Evolutionary conservation across 2,888 invertebrate genomes (phyloP), one percentile per base, ranked within the genome.

Genomic region (Neoascia interrupta): DNA sequence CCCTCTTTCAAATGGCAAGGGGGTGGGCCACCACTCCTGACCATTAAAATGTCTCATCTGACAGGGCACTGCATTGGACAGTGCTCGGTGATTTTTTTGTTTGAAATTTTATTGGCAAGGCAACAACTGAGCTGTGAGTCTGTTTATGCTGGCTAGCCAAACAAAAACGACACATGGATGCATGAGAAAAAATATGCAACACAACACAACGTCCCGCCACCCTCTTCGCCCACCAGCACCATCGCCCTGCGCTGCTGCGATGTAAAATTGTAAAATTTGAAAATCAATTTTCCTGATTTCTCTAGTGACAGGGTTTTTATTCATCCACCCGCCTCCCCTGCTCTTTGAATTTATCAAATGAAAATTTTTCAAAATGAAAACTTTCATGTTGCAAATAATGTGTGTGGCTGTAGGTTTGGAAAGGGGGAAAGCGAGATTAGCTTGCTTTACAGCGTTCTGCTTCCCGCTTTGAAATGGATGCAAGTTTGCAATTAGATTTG

Each of bases 241-340:
- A n/a, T n/a, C n/a, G n/a, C n/a, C n/a, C n/a, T n/a, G n/a, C n/a
- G n/a, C n/a, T n/a, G n/a, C n/a, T n/a, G n/a, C n/a, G n/a, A n/a
- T n/a, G n/a, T n/a, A n/a, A 3, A 37, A 45, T 58, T 63, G 43
- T 31, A 76, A 72, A 73, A 66, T 63, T 72, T 66, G 53, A 66
- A 79, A 79, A 79, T 73, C 79, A 79, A 79, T 79, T 79, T 79
- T 68, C 19, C 73, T 61, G 73, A 73, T 79, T 79, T 73, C 66
- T 73, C 73, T 66, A 49, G 79, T 51, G 79, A 68, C 73, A n/a
- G n/a, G n/a, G n/a, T n/a, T n/a, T n/a, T n/a, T n/a, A n/a, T n/a
- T n/a, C n/a, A n/a, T n/a, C n/a, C n/a, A n/a, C n/a, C n/a, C n/a
- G n/a, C n/a, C n/a, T n/a, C n/a, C n/a, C n/a, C n/a, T n/a, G n/a